Evolutionary conservation across 2,888 invertebrate genomes (phyloP).

Genomic region (Syritta pipiens): DNA sequence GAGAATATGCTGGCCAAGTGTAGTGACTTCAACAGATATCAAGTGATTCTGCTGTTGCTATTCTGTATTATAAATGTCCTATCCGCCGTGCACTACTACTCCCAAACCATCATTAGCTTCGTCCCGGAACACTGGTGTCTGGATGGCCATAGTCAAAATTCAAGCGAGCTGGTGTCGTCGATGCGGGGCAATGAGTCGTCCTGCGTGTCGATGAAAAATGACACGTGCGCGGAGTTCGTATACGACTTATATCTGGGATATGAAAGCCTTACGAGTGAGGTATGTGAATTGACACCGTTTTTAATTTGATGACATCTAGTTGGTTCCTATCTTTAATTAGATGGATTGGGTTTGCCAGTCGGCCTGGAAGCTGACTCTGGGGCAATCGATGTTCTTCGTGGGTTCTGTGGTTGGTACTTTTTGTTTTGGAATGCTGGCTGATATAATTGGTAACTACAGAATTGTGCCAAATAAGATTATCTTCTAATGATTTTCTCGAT

Average conservation of each 20-base stretch:
- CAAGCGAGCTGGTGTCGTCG: not conserved
- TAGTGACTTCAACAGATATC: conserved; percentile 81
- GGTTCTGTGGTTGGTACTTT: conserved; percentile 82
- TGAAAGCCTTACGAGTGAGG: conserved; percentile 82
- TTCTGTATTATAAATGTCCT: conserved; percentile 81
- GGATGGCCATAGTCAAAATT: conserved; percentile 4
- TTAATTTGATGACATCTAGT: conserved; percentile 52
- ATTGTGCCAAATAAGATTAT: no score
- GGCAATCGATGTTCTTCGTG: conserved; percentile 83
- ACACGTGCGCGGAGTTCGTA: conserved; percentile 80
- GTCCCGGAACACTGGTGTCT: conserved; percentile 80
- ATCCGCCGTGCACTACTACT: conserved; percentile 82
- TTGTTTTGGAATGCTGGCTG: conserved; percentile 81
- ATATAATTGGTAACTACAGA: conserved; percentile 80
- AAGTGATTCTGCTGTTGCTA: conserved; percentile 80
- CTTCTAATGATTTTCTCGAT: conserved; percentile 8
- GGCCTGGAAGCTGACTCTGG: conserved; percentile 82
- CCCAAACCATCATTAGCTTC: conserved; percentile 82
- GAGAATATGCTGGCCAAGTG: conserved; percentile 81
- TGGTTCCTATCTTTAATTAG: not conserved
- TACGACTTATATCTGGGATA: conserved; percentile 81
- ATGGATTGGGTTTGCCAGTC: conserved; percentile 82
- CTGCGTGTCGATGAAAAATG: not conserved
- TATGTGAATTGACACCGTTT: conserved; percentile 72
- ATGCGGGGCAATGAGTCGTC: conserved; percentile 18